phyloP scores from a whole-genome alignment of 2,113 vertebrate species.

The Lampris megalopsis region DNA sequence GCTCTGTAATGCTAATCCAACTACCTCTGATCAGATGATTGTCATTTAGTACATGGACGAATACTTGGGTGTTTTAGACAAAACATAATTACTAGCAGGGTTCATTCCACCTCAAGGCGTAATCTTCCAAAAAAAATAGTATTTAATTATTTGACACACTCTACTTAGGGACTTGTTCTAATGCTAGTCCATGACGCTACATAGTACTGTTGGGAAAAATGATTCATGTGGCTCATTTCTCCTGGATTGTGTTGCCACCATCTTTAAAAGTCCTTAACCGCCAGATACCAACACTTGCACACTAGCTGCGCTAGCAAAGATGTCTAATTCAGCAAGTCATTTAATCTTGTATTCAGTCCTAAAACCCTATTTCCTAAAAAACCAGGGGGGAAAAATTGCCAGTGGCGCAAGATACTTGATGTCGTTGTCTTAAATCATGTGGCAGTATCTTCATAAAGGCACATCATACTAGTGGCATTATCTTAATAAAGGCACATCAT shows the following conservation, averaged over 20 bases:
- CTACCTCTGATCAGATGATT: conserved; percentile 9
- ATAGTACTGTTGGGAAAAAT: conserved; percentile 27
- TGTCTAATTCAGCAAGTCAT: conserved; percentile 34
- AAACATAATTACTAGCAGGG: neutral
- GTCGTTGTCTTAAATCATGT: neutral
- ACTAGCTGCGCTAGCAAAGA: conserved; percentile 54
- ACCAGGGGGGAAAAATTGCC: neutral
- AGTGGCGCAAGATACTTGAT: neutral
- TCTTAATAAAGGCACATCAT: too few species aligned
- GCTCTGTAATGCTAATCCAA: neutral
- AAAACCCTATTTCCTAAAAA: neutral
- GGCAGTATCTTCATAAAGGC: too few species aligned
- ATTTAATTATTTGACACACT: conserved; percentile 2
- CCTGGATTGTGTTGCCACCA: neutral
- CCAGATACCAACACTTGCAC: conserved; percentile 31
- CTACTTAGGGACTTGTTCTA: conserved; percentile 3
- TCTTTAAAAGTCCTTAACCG: conserved; percentile 34
- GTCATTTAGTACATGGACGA: conserved; percentile 10
- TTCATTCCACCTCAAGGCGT: neutral
- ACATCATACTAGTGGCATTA: too few species aligned
- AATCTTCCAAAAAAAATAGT: conserved; percentile 1
- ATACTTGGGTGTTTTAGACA: conserved; percentile 5
- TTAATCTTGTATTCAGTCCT: conserved; percentile 41
- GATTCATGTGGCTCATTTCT: conserved; percentile 10
- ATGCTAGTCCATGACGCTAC: conserved; percentile 13